Evolutionary conservation across 2,888 invertebrate species (phyloP), one percentile per base, ranked within the genome.

Genomic region (Lepeophtheirus nordmannii): DNA sequence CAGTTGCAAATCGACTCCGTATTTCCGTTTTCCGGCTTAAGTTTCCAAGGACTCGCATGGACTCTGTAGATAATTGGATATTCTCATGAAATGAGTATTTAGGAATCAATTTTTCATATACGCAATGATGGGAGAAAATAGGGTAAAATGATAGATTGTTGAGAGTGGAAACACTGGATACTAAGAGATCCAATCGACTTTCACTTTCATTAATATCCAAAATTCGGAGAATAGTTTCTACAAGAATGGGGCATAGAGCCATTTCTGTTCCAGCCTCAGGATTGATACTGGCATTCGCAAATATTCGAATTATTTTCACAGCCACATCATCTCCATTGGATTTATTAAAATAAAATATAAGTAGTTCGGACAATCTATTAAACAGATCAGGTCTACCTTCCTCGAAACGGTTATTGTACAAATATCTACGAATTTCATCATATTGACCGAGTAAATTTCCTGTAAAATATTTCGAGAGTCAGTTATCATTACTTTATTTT

Each of bases 121-220:
- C 20, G 38, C 60, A 46, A n/a, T 38, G 22, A n/a, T 60, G 38
- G 9, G n/a, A 20, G n/a, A 39, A 17, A 23, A 66, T 60, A 65
- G 82, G 79, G 74, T 86, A 87, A 75, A 84, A 90, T 1, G 89
- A 87, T 65, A 90, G 78, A 75, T 90, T 90, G 75, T 89, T 90
- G 68, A 90, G 78, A 0, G 89, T 86, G 10, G 87, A 87, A 59
- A 89, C 76, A 14, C 85, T 82, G 8, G 88, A 87, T 68, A 86
- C 80, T 2, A 87, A 81, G 58, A 90, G 75, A 74, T 89, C 89
- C 71, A 85, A 84, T 70, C 82, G 81, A 70, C 81, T 81, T 65
- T 70, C 71, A 68, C 69, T 65, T 22, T 46, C 75, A 68, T 72
- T 70, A 73, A 74, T 38, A 71, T 76, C 72, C 63, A 77, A 69